Evolutionary conservation across 2,113 vertebrate genomes (phyloP).

Genomic region (Pholis gunnellus): DNA sequence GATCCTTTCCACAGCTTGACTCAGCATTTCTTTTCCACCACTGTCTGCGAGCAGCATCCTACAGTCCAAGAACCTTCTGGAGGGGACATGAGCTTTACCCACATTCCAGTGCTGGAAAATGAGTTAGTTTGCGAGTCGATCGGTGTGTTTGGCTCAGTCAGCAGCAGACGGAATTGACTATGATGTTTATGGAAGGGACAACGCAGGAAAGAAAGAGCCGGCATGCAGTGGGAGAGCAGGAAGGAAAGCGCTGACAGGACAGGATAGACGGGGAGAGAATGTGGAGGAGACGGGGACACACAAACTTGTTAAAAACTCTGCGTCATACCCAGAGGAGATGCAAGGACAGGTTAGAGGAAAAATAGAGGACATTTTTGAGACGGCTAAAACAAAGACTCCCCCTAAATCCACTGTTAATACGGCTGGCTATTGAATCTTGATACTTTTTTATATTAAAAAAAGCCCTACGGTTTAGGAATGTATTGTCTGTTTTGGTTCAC

Average conservation of each 20-base stretch:
- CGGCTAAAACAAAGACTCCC: background rate
- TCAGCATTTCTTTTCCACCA: conserved; percentile 25
- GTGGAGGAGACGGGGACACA: conserved; percentile 58
- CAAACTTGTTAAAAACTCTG: conserved; percentile 34
- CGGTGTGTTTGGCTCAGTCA: conserved; percentile 33
- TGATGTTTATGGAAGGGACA: conserved; percentile 70
- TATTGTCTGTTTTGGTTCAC: background rate
- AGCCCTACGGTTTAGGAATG: background rate
- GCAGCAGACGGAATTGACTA: conserved; percentile 41
- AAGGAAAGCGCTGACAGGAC: conserved; percentile 78
- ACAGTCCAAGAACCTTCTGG: background rate
- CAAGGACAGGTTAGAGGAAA: conserved; percentile 18
- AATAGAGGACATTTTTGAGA: background rate
- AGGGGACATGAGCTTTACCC: conserved; percentile 35
- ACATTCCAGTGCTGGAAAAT: conserved; percentile 32
- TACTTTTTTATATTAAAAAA: background rate
- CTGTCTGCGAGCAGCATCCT: conserved; percentile 5
- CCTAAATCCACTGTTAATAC: background rate
- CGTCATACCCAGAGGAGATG: conserved; percentile 14
- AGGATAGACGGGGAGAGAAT: conserved; percentile 58
- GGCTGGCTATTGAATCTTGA: background rate
- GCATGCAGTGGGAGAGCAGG: conserved; percentile 65
- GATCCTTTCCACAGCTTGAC: conserved; percentile 11
- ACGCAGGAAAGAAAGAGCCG: conserved; percentile 64
- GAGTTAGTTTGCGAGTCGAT: background rate